Base-by-base conservation (phyloP, 2,888 invertebrate species). In the Siphlonurus alternatus region DNA sequence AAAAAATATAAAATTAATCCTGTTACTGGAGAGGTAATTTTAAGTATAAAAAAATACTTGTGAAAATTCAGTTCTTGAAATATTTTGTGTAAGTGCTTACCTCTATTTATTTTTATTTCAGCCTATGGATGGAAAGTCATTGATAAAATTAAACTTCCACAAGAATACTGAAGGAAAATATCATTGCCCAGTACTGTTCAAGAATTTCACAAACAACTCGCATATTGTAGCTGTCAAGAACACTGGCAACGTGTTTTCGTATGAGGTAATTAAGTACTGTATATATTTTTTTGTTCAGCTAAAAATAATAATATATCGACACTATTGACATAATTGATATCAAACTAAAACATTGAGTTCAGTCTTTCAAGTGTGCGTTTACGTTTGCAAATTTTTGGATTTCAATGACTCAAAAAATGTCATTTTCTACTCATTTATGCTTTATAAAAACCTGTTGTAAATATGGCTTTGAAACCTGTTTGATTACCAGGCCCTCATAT, bases 171-270 rank as follows among this genome's bases (percentile, higher is more conserved):
- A 89, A 69, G 88, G 81, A 2, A 83, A 89, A 69, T 91, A 87
- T 72, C 95, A 97, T 72, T 98, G 97, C 70, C 97, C 97, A 0
- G 94, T 97, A 2, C 77, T 96, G 23, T 96, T 91, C 73, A 95
- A 94, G 76, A 81, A 85, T 0, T 94, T 98, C 71, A 93, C 92
- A 0, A 93, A 93, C 72, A 93, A 93, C 75, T 92, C 94, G 0
- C 90, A 96, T 72, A 93, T 99, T 74, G 93, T 93, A 23, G 90
- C 93, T 0, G 84, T 97, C 66, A 85, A 82, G 64, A 85, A 85
- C 0, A 95, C 93, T 7, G 99, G 99, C 24, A 98, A 99, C 82
- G 96, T 99, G 0, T 99, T 87, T 75, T 89, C 89, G 0, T 85
- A 87, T 78, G 97, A 99, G 72, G 81, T 79, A 72, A 71, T 70